Base-by-base conservation (phyloP, 2,797 vertebrate species). In the Sarcoramphus papa region DNA sequence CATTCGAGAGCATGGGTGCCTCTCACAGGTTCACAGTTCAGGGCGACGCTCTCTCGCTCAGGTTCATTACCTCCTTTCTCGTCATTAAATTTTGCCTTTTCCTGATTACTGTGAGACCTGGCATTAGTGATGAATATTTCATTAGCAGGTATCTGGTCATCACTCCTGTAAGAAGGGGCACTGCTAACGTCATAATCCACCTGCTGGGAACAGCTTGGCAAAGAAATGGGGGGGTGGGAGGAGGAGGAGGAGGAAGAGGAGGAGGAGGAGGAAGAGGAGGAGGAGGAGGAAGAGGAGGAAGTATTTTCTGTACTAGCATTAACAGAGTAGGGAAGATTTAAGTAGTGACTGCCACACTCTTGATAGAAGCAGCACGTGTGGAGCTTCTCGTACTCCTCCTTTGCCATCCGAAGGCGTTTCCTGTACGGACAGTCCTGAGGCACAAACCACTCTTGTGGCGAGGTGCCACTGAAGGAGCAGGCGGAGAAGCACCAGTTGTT, bases 401-500 rank as follows among this genome's bases (percentile, higher is more conserved):
- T 98, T 70, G 99, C 98, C 98, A 99, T 97, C 57, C 99, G 98
- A 67, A 99, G 98, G 31, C 99, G 99, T 96, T 99, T 99, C 56
- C 99, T 98, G 69, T 99, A 98, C 0, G 98, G 99, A 65, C 98
- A 98, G 97, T 98, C 98, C 95, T 98, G 98, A n/a, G 98, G 96
- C 97, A 99, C 95, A 25, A 98, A 98, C 98, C 98, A 98, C 79
- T 98, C 98, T 33, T 98, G 98, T 16, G 98, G 95, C 0, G 98
- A 95, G 54, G 97, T 3, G 56, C 97, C 96, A 1, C 91, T 63
- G 53, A 98, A 97, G 23, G 98, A 97, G 81, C 98, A 98, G 87
- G 99, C 79, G 0, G 99, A 98, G 86, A 99, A 99, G 92, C 99
- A 99, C 99, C 99, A 99, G 96, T 99, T 99, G 96, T 99, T 99